Conservation (phyloP, 2,888 invertebrate species). For the Cepaea hortensis region DNA sequence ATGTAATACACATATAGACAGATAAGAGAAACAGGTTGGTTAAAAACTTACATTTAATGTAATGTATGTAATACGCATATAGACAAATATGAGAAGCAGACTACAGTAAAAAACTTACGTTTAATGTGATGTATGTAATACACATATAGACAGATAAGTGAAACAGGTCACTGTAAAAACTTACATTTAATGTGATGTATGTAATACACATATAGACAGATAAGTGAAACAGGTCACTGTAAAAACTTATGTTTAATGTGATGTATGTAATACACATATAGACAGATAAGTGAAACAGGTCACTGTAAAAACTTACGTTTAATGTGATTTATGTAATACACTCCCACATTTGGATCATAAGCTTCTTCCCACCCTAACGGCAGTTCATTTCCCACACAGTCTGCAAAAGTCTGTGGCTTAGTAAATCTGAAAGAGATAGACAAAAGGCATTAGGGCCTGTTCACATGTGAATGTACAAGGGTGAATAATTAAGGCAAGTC, state of each 20-base stretch:
- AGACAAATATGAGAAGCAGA: too few relatives aligned
- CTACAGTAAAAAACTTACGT: slow-evolving; percentile 84
- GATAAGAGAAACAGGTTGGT: neutral
- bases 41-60: slow-evolving; percentile 91
- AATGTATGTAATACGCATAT: slow-evolving; percentile 97
- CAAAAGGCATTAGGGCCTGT: too few relatives aligned
- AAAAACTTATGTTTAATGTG: too few relatives aligned
- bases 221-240: neutral
- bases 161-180: too few relatives aligned
- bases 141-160: slow-evolving; percentile 74
- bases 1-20: slow-evolving; percentile 86
- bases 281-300: neutral
- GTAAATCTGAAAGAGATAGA: slow-evolving; percentile 85
- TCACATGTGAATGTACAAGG: too few relatives aligned
- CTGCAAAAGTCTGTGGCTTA: slow-evolving; percentile 97
- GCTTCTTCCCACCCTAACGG: slow-evolving; percentile 98
- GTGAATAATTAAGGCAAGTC: too few relatives aligned
- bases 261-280: too few relatives aligned
- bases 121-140: slow-evolving; percentile 98
- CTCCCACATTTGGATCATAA: slow-evolving; percentile 93
- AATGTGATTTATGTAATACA: slow-evolving; percentile 97
- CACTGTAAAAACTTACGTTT: slow-evolving; percentile 87
- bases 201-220: too few relatives aligned
- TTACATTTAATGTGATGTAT: too few relatives aligned
- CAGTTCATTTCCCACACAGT: slow-evolving; percentile 97